Percentiles rank a stretch among this genome's conserved stretches.
Conservation (phyloP, 2,888 invertebrate genomes). For the Cantharis rufa region DNA sequence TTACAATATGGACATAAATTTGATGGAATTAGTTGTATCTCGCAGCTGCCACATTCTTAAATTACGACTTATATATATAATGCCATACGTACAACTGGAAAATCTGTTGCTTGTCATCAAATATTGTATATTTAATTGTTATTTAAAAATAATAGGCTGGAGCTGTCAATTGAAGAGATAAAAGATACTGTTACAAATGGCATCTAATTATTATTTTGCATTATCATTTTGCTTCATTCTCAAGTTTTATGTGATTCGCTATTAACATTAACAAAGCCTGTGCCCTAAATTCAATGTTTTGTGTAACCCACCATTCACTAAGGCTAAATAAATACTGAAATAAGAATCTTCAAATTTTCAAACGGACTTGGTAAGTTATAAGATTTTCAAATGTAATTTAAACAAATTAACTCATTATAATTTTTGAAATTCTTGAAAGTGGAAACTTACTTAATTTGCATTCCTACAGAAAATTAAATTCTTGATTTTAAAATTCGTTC, state of each 20-base stretch:
- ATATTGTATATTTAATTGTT: background rate
- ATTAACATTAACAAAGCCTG: background rate
- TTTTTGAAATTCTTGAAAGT: background rate
- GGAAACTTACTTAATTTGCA: background rate
- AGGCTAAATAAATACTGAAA: background rate
- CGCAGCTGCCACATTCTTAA: constrained; percentile 22
- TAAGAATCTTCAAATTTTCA: background rate
- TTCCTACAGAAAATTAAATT: background rate
- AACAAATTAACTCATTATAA: background rate
- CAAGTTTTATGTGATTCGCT: background rate
- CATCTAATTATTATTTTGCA: background rate
- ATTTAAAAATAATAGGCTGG: background rate
- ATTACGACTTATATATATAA: constrained; percentile 4
- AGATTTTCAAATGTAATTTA: background rate
- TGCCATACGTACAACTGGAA: background rate
- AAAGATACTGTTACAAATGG: background rate
- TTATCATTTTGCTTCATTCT: background rate
- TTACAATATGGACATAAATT: constrained; percentile 22
- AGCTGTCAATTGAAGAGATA: background rate
- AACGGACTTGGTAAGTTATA: background rate
- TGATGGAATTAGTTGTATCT: constrained; percentile 23
- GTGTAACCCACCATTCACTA: background rate
- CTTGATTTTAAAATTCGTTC: background rate
- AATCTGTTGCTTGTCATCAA: background rate
- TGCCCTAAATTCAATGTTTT: background rate